These are phyloP conservation scores for Epistrophe grossulariae DNA, from an alignment of 2,888 invertebrate species.

Conservation along the genomic window DNA sequence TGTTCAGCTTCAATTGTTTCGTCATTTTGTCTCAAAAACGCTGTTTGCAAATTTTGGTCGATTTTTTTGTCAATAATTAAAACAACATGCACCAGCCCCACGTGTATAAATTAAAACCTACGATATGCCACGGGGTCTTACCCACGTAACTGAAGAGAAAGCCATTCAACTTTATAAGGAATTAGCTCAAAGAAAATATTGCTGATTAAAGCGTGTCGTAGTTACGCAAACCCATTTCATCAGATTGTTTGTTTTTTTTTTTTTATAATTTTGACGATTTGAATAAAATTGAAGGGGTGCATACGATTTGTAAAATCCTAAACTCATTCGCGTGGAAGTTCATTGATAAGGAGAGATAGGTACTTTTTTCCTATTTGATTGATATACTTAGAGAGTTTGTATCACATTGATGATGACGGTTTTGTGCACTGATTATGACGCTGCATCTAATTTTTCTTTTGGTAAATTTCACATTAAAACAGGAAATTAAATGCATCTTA, in stretches of 20 bases:
- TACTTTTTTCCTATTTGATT: slow-evolving; percentile 20
- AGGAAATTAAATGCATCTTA: slow-evolving; percentile 26
- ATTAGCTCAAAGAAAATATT: slow-evolving; percentile 8
- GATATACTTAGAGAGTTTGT: background rate
- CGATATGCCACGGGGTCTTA: background rate
- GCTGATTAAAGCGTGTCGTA: slow-evolving; percentile 25
- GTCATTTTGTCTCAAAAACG: too few relatives aligned
- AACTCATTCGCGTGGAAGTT: slow-evolving; percentile 43
- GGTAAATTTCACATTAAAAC: background rate
- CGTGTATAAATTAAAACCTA: background rate
- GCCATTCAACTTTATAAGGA: slow-evolving; percentile 20
- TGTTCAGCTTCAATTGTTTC: too few relatives aligned
- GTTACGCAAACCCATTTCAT: slow-evolving; percentile 37
- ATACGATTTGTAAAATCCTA: slow-evolving; percentile 24
- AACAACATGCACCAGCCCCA: background rate
- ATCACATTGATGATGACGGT: slow-evolving; percentile 2
- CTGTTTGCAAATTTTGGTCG: too few relatives aligned
- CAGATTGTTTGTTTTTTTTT: slow-evolving; percentile 14
- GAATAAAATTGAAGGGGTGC: background rate
- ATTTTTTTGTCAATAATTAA: background rate
- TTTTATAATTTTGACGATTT: slow-evolving; percentile 9
- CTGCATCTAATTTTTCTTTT: background rate
- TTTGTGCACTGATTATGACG: background rate
- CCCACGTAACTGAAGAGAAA: background rate
- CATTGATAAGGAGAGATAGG: slow-evolving; percentile 54